Percentiles rank a stretch among this genome's conserved stretches.
Conservation (phyloP, 2,888 invertebrate species). For the Cartodere bifasciata region DNA sequence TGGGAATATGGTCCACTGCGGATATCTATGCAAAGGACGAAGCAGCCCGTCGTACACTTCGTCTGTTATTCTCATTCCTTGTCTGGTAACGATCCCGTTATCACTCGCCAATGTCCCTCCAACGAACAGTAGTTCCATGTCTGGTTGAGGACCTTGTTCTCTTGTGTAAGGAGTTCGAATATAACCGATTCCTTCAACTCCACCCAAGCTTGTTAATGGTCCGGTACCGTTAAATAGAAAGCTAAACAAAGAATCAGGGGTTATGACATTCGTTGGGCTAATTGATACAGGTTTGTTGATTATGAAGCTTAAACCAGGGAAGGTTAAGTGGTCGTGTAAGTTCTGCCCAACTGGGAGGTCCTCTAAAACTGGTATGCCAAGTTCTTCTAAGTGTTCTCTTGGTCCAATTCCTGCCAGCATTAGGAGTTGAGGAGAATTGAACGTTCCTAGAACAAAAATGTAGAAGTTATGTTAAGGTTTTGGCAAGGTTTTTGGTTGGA, state of each 20-base stretch:
- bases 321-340: conserved; percentile 55
- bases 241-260: conserved; percentile 26
- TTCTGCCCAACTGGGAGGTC: conserved; percentile 54
- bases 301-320: conserved; percentile 42
- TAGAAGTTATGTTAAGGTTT: background rate
- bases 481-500: conserved; percentile 1
- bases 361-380: conserved; percentile 46
- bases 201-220: conserved; percentile 43
- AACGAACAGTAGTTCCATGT: conserved; percentile 49
- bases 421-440: conserved; percentile 66
- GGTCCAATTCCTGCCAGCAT: conserved; percentile 59
- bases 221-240: conserved; percentile 38
- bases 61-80: conserved; percentile 15
- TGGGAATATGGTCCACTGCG: conserved; percentile 40
- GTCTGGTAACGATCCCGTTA: conserved; percentile 30
- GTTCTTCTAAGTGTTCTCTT: conserved; percentile 40
- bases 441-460: conserved; percentile 37
- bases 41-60: conserved; percentile 25
- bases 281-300: conserved; percentile 35
- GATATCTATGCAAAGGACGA: conserved; percentile 34
- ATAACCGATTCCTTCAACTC: conserved; percentile 50
- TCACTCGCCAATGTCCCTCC: conserved; percentile 46
- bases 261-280: conserved; percentile 9
- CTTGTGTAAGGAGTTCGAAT: conserved; percentile 43
- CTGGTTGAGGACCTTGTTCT: conserved; percentile 43